phyloP scores from a whole-genome alignment of 2,113 vertebrate species.

The Gulo gulo region DNA sequence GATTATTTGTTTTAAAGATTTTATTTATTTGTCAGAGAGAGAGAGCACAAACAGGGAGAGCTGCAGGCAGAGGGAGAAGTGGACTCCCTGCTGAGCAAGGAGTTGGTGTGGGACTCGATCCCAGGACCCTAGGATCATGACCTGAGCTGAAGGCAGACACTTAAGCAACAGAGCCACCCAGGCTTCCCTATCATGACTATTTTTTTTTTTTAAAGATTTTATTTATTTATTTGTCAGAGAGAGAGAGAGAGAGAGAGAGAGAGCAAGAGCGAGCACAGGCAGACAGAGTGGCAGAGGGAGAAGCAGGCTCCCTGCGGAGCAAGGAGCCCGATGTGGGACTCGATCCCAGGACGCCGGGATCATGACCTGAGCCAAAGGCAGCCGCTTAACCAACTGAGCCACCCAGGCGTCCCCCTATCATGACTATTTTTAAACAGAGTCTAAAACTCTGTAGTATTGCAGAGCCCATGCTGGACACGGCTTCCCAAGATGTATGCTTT shows the following conservation, averaged over 20 bases:
- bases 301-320: not conserved
- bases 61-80: not conserved
- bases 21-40: not conserved
- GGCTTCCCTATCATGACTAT: not conserved
- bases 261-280: too few relatives aligned
- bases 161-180: accelerated
- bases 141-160: not conserved
- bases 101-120: not conserved
- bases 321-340: not conserved
- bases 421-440: not conserved
- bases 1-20: not conserved
- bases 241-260: too few relatives aligned
- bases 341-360: not conserved
- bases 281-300: not conserved
- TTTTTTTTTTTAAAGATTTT: too few relatives aligned
- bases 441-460: not conserved
- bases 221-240: too few relatives aligned
- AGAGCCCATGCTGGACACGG: not conserved
- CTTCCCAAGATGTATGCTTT: not conserved
- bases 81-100: not conserved
- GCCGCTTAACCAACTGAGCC: accelerated
- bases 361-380: not conserved
- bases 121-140: not conserved
- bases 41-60: not conserved
- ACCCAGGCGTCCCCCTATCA: not conserved